phyloP scores from a whole-genome alignment of 2,888 invertebrate species.

The Synanthedon tipuliformis region DNA sequence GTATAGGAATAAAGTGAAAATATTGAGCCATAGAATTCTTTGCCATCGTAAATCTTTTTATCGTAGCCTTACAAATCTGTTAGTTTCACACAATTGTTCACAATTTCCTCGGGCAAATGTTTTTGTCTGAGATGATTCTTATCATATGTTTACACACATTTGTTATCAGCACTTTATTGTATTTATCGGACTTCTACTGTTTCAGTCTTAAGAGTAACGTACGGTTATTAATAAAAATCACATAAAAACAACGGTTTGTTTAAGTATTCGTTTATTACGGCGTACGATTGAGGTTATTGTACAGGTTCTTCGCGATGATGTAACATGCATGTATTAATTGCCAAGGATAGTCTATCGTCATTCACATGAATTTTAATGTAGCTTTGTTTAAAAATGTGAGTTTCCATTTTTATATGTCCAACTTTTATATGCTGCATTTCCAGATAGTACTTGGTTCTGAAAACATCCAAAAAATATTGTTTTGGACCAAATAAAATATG shows the following conservation, averaged over 20 bases:
- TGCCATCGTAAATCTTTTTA: conserved; percentile 44
- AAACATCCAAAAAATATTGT: too few relatives aligned
- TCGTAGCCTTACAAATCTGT: conserved; percentile 47
- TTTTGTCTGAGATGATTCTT: background rate
- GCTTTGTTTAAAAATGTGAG: background rate
- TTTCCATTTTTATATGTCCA: background rate
- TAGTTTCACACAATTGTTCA: too few relatives aligned
- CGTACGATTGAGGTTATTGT: conserved; percentile 26
- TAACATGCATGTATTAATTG: conserved; percentile 50
- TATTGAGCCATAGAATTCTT: background rate
- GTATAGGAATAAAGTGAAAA: too few relatives aligned
- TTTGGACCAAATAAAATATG: too few relatives aligned
- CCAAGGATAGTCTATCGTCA: conserved; percentile 24
- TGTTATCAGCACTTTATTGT: background rate
- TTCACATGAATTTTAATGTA: background rate
- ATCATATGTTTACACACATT: background rate
- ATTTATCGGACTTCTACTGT: too few relatives aligned
- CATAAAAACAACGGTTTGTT: too few relatives aligned
- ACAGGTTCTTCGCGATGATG: conserved; percentile 54
- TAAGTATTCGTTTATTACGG: conserved; percentile 1
- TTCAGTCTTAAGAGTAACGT: too few relatives aligned
- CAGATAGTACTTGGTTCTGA: too few relatives aligned
- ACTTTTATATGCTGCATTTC: too few relatives aligned
- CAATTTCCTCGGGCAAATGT: conserved; percentile 10
- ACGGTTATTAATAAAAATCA: too few relatives aligned